These are phyloP conservation scores for Cistogaster globosa DNA, from an alignment of 2,888 invertebrate species.

Conservation along the genomic window DNA sequence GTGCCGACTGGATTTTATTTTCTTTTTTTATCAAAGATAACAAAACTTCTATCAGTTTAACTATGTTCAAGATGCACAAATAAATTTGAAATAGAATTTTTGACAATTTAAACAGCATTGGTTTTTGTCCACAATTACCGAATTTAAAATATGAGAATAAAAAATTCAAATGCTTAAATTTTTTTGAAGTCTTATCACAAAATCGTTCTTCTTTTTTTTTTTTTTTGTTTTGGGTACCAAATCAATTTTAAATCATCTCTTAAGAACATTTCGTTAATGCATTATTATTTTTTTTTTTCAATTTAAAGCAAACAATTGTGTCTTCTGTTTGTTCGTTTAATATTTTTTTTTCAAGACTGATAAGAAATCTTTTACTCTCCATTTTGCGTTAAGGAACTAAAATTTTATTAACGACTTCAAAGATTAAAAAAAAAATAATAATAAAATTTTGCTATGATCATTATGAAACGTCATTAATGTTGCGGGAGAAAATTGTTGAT, in stretches of 20 bases:
- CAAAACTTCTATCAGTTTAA: too few relatives aligned
- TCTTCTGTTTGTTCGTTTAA: background rate
- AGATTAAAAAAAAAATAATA: background rate
- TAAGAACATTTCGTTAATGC: too few relatives aligned
- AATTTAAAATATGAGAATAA: too few relatives aligned
- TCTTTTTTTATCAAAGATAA: too few relatives aligned
- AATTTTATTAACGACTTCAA: constrained; percentile 3
- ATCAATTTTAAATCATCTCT: background rate
- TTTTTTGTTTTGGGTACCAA: background rate
- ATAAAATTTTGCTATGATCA: background rate
- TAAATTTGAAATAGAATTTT: too few relatives aligned
- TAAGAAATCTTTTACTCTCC: constrained; percentile 35
- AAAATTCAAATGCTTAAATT: too few relatives aligned
- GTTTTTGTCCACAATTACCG: too few relatives aligned
- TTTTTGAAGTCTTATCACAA: too few relatives aligned
- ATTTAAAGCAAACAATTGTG: background rate
- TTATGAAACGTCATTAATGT: constrained; percentile 33
- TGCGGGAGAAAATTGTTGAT: background rate
- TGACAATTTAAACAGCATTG: too few relatives aligned
- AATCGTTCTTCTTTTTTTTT: too few relatives aligned
- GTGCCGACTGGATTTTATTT: too few relatives aligned
- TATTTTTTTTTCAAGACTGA: constrained; percentile 14
- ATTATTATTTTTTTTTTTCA: background rate
- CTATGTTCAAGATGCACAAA: too few relatives aligned
- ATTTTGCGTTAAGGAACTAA: background rate